Base-by-base conservation (phyloP, 1,140 invertebrate species). In the Sycobia sp. region DNA sequence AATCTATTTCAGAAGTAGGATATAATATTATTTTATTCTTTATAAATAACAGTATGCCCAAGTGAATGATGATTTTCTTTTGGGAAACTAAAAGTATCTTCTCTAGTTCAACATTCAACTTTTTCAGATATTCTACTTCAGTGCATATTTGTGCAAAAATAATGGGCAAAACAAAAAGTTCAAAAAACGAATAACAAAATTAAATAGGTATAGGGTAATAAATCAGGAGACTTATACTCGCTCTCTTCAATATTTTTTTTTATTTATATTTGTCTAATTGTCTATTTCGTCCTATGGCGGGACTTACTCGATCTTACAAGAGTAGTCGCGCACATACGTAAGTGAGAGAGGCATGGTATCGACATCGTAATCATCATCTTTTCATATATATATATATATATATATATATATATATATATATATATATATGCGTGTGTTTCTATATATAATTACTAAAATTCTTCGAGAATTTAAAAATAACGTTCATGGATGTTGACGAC, bases 191-290 rank as follows among this genome's bases (percentile, higher is more conserved):
- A 3, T 51, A 18, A 34, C 9, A 51, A 51, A 51, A 22, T 2
- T 4, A 32, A 51, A 18, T 34, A 51, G 18, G 34, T 18, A 34
- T 51, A 34, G 10, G 32, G 38, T 55, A 56, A 56, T 32, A 56
- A 56, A 44, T n/a, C n/a, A n/a, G n/a, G 11, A 18, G 16, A 44
- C 4, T 10, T n/a, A 22, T 14, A 16, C 3, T 56, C 55, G 32
- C 50, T 60, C 66, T 70, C 64, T 77, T 74, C 65, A 73, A 71
- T 73, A n/a, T n/a, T n/a, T 57, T 53, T 71, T 58, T 64, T 71
- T 76, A 77, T 77, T 69, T 76, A 73, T 76, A 76, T 75, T 73
- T 76, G n/a, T 57, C 56, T 69, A 67, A 54, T 75, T 72, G n/a
- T 75, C 65, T 71, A 57, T 41, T 63, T 57, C 36, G 25, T 63